Base-by-base conservation (phyloP, 2,888 invertebrate genomes). In the Ophioninae sp. region DNA sequence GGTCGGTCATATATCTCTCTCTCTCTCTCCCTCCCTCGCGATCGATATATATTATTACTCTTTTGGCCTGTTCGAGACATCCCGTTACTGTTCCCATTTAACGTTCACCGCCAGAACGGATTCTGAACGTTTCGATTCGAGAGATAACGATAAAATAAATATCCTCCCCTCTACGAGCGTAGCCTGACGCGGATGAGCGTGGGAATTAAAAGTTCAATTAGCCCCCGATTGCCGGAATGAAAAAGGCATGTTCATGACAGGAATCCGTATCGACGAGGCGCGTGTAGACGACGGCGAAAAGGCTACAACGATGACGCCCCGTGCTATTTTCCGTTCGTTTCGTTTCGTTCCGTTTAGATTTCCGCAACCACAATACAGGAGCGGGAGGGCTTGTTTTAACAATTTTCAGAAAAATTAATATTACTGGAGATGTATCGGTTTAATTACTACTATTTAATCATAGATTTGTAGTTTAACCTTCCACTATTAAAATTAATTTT, bases 131-230 rank as follows among this genome's bases (percentile, higher is more conserved):
- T 89, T 87, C 86, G 78, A 82, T 83, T 85, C 78, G 79, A 78
- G 21, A 59, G 72, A 59, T 72, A 72, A 81, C 87, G 89, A 89
- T 88, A 89, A 88, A 90, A 87, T 87, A 89, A 88, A 89, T 88
- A 89, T 88, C 78, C 77, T 30, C 72, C 39, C 67, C 56, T 56
- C 69, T 41, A n/a, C 17, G 37, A 21, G 57, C 64, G 65, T 57
- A 70, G 64, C 57, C 17, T 50, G 50, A 17, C 50, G 30, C 30
- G 30, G 50, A 50, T 50, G 50, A 50, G 50, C 13, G 61, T 20
- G 61, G 21, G 59, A 73, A 61, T 73, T 77, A 73, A 76, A 78
- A 80, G 79, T 80, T 81, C 83, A 73, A 83, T 83, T 83, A 77
- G 74, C 68, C 17, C 13, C 50, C 50, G 79, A 82, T 72, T 65